Evolutionary conservation across 2,113 vertebrate species (phyloP), one percentile per base, ranked within the genome.

Genomic region (Kryptolebias marmoratus): DNA sequence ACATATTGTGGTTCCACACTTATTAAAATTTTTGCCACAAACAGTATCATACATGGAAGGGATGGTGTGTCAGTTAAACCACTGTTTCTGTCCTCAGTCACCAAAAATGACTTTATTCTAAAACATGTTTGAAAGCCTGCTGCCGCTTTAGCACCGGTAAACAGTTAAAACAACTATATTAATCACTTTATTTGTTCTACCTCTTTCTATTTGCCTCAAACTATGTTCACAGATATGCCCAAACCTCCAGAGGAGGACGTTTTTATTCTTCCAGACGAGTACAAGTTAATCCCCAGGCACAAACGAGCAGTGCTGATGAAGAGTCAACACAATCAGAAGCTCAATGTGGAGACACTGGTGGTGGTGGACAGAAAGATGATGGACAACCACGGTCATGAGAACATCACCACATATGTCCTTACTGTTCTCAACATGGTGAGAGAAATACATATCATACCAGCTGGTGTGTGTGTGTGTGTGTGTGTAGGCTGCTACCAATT

Each of bases 401-500:
- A 97, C 63, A 93, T 97, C 68, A 96, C 96, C 47, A 97, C 95
- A 50, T 97, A 96, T 15, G 95, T 96, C 31, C 91, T 97, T 5
- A 97, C 96, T 6, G 89, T 97, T 18, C 94, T 97, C 11, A 97
- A 97, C 82, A 97, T 97, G 96, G 96, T 96, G 87, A 91, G 89
- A 62, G 15, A 60, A 58, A 11, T 18, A 4, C 50, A 14, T 57
- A 54, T 30, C 9, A 15, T 11, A 8, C 14, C 30, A 62, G 58
- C 13, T 44, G 13, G 8, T 48, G 27, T 30, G 22, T 13, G 30
- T 14, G 11, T 22, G 4, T 8, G 9, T 9, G 2, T 42, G 28
- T 28, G 27, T 50, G 4, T 8, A 15, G 2, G 22, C 50, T 61
- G 16, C 14, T 22, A 30, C 2, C 47, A 27, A 28, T 4, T 28